Base-by-base conservation (phyloP, 1,140 invertebrate species). In the Periplaneta americana region DNA sequence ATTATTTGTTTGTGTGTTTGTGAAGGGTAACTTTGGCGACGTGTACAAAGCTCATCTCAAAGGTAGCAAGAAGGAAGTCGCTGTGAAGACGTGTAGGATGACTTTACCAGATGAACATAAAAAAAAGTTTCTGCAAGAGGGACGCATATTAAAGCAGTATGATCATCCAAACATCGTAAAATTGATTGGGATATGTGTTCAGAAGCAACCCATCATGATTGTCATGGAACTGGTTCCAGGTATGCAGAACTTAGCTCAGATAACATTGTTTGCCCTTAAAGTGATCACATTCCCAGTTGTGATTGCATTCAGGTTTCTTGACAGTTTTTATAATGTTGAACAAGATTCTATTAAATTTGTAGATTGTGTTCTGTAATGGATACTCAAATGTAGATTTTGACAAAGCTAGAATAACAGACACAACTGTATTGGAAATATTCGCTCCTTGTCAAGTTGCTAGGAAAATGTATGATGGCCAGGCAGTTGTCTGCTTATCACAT, bases 181-280 rank as follows among this genome's bases (percentile, higher is more conserved):
- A 85, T 92, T 99, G n/a, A 98, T 99, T 84, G 98, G 98, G 32
- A 99, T 99, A 84, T 98, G 97, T 85, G 97, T 98, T 76, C 97
- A 98, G 87, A 98, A 98, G 86, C 97, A 99, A 85, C 98, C 98
- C 0, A 98, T 99, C 78, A 99, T 99, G 98, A 99, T 99, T 86
- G 96, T 99, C 32, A 98, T 99, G 97, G 98, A 99, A 89, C 90
- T 98, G 80, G 97, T 98, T n/a, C 93, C 95, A 84, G 96, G 96
- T 96, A 88, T 86, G 85, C 82, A n/a, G 11, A n/a, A 28, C 48
- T 57, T 4, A n/a, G n/a, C n/a, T n/a, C n/a, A n/a, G n/a, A n/a
- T n/a, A n/a, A n/a, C n/a, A n/a, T n/a, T n/a, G n/a, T n/a, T n/a
- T n/a, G n/a, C n/a, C n/a, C n/a, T n/a, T n/a, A n/a, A n/a, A n/a